Conservation (phyloP, 92 coral and sea anemone genomes). For the Umimayanthus kanabou region DNA sequence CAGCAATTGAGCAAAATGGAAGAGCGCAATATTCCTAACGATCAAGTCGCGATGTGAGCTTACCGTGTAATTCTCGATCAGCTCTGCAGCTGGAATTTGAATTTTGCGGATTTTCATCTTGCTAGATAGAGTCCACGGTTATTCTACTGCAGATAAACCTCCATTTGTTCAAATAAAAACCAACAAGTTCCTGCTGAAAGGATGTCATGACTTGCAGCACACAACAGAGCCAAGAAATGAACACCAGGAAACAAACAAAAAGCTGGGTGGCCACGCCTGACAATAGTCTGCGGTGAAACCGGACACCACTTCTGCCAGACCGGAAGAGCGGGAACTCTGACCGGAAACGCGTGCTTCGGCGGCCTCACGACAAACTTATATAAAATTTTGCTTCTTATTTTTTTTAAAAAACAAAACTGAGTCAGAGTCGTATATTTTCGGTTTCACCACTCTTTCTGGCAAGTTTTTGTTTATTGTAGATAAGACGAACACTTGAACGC, state of each 20-base stretch:
- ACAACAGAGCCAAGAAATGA: too few relatives aligned
- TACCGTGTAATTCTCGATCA: slow-evolving; percentile 72
- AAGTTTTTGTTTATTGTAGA: too few relatives aligned
- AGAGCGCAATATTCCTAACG: not conserved
- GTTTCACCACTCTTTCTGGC: too few relatives aligned
- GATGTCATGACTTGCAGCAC: not conserved
- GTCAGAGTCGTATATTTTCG: too few relatives aligned
- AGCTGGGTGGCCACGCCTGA: not conserved
- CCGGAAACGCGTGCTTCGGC: not conserved
- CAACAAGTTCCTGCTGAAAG: not conserved
- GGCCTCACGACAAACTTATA: too few relatives aligned
- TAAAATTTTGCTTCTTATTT: too few relatives aligned
- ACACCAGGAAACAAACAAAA: not conserved
- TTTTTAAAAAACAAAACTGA: too few relatives aligned
- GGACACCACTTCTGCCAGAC: not conserved
- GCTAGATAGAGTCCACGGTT: not conserved
- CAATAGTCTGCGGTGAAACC: not conserved
- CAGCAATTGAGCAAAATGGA: not conserved
- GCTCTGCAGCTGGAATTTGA: slow-evolving; percentile 72
- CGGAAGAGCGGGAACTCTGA: not conserved
- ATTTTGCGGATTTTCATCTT: slow-evolving; percentile 77
- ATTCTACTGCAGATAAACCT: too few relatives aligned
- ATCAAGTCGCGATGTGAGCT: slow-evolving; percentile 6
- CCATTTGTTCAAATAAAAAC: not conserved
- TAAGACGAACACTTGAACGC: too few relatives aligned